phyloP scores from a whole-genome alignment of 37 sponge, comb jelly and placozoan species.

The Tethya wilhelma region DNA sequence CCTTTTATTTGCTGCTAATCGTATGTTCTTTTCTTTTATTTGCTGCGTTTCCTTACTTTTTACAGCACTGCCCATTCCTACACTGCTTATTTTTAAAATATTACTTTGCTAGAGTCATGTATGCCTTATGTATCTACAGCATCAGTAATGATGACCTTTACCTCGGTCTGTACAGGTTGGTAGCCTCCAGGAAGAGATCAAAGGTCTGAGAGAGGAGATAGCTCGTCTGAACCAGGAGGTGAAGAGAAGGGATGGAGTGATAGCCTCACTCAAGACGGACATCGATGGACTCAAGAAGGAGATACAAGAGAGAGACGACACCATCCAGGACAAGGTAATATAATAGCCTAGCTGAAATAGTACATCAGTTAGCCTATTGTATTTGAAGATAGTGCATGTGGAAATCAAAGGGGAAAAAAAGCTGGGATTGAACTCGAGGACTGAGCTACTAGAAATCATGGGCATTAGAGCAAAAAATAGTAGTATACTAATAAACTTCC shows the following conservation, averaged over 20 bases:
- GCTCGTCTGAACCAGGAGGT: conserved; percentile 80
- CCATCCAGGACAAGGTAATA: conserved; percentile 90
- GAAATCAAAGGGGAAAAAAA: not conserved
- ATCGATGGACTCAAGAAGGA: conserved; percentile 95
- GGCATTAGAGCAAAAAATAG: too few relatives aligned
- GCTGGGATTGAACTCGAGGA: too few relatives aligned
- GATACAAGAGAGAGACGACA: conserved; percentile 98
- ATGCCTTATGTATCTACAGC: too few relatives aligned
- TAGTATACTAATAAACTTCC: not conserved
- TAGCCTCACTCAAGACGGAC: conserved; percentile 90
- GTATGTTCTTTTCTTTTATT: too few relatives aligned
- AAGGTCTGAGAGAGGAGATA: conserved; percentile 79
- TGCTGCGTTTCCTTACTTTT: too few relatives aligned
- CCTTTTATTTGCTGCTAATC: too few relatives aligned
- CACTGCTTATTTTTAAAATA: too few relatives aligned
- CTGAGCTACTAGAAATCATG: too few relatives aligned
- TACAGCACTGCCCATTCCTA: too few relatives aligned
- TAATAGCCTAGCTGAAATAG: not conserved
- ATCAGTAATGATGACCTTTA: too few relatives aligned
- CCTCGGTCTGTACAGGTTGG: conserved; percentile 57
- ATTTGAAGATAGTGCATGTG: not conserved
- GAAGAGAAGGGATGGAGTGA: conserved; percentile 88
- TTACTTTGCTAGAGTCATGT: too few relatives aligned
- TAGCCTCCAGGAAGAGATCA: conserved; percentile 89
- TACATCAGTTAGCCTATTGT: too few relatives aligned